These are phyloP conservation scores for Drosophila orena DNA, from an alignment of 1,140 invertebrate genomes.

Conservation along the genomic window DNA sequence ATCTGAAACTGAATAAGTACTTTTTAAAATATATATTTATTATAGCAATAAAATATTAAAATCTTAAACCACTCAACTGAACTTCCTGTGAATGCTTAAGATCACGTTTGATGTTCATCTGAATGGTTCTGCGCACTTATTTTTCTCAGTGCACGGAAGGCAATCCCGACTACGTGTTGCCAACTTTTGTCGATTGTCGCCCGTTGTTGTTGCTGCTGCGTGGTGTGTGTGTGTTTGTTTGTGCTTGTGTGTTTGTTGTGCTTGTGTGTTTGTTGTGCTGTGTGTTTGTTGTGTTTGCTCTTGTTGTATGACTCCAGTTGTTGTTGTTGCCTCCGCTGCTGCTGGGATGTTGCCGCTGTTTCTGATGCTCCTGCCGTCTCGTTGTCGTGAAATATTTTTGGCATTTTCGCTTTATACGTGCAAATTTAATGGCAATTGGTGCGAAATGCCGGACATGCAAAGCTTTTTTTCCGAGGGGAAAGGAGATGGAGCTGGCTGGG, in stretches of 20 bases:
- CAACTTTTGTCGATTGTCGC: slow-evolving; percentile 52
- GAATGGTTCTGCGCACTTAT: background rate
- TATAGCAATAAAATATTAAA: too few relatives aligned
- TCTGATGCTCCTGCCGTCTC: slow-evolving; percentile 42
- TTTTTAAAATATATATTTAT: too few relatives aligned
- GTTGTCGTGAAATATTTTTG: slow-evolving; percentile 80
- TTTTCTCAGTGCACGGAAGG: slow-evolving; percentile 9
- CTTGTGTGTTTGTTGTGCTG: slow-evolving; percentile 8
- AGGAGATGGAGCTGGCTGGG: slow-evolving; percentile 5
- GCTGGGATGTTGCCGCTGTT: slow-evolving; percentile 26
- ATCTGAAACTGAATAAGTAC: too few relatives aligned
- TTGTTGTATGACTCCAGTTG: slow-evolving; percentile 33
- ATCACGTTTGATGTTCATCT: too few relatives aligned
- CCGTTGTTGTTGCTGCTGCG: slow-evolving; percentile 46
- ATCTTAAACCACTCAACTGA: too few relatives aligned
- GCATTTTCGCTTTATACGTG: slow-evolving; percentile 79
- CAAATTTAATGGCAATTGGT: slow-evolving; percentile 83
- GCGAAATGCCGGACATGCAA: slow-evolving; percentile 81
- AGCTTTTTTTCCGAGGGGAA: slow-evolving; percentile 10
- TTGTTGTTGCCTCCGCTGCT: background rate
- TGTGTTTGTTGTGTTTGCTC: slow-evolving; percentile 41
- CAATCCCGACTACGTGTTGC: slow-evolving; percentile 64
- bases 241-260: slow-evolving; percentile 38
- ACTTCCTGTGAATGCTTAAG: too few relatives aligned
- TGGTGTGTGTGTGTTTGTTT: slow-evolving; percentile 7